phyloP scores from a whole-genome alignment of 2,113 vertebrate genomes.

The Myrmecobius fasciatus region DNA sequence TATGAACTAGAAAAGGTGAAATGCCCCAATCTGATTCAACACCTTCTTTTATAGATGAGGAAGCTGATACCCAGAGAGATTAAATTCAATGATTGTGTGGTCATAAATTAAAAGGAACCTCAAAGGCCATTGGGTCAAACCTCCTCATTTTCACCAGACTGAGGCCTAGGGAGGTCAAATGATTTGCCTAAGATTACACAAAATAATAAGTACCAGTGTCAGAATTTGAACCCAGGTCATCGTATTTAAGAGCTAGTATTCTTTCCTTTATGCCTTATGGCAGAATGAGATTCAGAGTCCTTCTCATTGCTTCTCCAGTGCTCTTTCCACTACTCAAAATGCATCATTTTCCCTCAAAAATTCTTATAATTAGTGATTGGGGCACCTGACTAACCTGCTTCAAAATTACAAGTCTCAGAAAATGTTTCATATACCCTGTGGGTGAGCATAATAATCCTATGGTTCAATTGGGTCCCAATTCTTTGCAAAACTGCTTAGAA shows the following conservation, averaged over 20 bases:
- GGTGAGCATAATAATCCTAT: not conserved
- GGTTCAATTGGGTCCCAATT: constrained; percentile 21
- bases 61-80: not conserved
- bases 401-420: constrained; percentile 33
- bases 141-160: not conserved
- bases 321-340: not conserved
- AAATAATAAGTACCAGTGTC: not conserved
- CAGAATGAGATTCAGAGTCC: not conserved
- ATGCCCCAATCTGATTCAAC: not conserved
- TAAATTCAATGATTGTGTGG: not conserved
- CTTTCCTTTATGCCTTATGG: not conserved
- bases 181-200: not conserved
- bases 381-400: not conserved
- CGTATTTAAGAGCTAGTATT: not conserved
- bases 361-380: not conserved
- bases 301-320: not conserved
- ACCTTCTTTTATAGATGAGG: not conserved
- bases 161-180: not conserved
- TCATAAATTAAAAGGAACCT: not conserved
- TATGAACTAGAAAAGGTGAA: not conserved
- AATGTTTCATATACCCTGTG: not conserved
- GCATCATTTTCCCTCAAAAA: not conserved
- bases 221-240: not conserved
- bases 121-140: not conserved
- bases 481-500: constrained; percentile 44